Conservation (phyloP, 2,888 invertebrate genomes). For the Eutolmus rufibarbis region DNA sequence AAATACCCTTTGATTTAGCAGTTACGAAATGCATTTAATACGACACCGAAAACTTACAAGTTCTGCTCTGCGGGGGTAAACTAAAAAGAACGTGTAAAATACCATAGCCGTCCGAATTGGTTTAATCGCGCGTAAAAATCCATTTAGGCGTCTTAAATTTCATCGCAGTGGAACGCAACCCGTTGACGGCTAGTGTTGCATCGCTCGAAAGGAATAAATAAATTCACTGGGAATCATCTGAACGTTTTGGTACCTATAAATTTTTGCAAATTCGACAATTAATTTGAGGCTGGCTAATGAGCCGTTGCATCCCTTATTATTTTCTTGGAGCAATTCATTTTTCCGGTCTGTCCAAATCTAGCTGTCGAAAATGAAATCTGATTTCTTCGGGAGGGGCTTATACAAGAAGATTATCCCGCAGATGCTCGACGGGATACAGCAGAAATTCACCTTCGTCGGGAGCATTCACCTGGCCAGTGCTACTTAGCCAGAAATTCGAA, state of each 20-base stretch:
- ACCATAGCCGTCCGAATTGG: neutral
- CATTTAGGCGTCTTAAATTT: neutral
- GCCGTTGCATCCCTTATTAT: neutral
- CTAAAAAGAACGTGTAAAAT: neutral
- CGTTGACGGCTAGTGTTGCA: neutral
- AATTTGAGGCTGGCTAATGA: neutral
- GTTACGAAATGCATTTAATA: neutral
- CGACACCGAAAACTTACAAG: neutral
- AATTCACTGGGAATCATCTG: neutral
- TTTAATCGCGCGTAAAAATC: neutral
- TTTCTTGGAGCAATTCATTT: neutral
- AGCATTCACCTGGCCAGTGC: slow-evolving; percentile 3
- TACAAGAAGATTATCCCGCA: neutral
- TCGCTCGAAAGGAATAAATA: neutral
- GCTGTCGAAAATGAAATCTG: neutral
- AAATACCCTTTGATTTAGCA: neutral
- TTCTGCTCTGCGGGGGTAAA: neutral
- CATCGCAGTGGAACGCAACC: neutral
- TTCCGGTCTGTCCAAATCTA: neutral
- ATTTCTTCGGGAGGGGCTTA: neutral
- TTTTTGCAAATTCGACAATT: neutral
- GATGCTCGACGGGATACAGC: slow-evolving; percentile 5
- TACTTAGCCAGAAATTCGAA: slow-evolving; percentile 13
- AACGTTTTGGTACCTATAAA: neutral
- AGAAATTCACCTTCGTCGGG: slow-evolving; percentile 32